These are phyloP conservation scores for Nibea coibor DNA, from an alignment of 2,113 vertebrate genomes.

Conservation along the genomic window DNA sequence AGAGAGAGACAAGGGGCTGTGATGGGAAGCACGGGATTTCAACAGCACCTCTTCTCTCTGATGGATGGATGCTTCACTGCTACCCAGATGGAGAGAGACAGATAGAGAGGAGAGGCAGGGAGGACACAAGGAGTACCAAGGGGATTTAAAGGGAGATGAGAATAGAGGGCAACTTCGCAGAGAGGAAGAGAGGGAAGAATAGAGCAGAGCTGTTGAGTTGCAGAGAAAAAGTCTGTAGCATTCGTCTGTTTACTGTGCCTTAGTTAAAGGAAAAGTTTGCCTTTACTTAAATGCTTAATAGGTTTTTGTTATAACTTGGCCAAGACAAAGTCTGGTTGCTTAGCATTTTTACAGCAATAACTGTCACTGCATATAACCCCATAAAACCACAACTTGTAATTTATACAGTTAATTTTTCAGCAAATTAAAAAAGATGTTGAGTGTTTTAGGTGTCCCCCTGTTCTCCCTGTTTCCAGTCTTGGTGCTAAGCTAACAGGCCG, in stretches of 20 bases:
- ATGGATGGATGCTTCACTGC: constrained; percentile 71
- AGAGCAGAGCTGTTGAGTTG: neutral
- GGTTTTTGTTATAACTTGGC: too few relatives aligned
- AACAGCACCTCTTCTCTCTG: constrained; percentile 54
- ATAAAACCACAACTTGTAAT: too few relatives aligned
- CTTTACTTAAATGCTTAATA: too few relatives aligned
- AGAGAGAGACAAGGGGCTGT: constrained; percentile 43
- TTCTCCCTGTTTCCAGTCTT: neutral
- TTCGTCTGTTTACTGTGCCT: neutral
- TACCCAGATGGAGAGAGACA: constrained; percentile 53
- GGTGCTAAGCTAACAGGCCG: neutral
- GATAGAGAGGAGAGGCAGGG: constrained; percentile 15
- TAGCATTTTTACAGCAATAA: too few relatives aligned
- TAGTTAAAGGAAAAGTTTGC: neutral
- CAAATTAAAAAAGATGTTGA: too few relatives aligned
- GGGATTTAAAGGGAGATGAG: constrained; percentile 7
- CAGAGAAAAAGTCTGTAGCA: neutral
- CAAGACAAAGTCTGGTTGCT: too few relatives aligned
- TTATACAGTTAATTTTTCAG: too few relatives aligned
- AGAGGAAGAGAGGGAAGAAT: neutral
- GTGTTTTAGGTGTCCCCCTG: too few relatives aligned
- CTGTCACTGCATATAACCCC: too few relatives aligned
- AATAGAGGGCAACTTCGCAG: constrained; percentile 1
- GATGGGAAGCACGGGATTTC: constrained; percentile 75
- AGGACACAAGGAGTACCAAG: constrained; percentile 3